Base-by-base conservation (phyloP, 2,113 vertebrate species). In the Boleophthalmus pectinirostris region DNA sequence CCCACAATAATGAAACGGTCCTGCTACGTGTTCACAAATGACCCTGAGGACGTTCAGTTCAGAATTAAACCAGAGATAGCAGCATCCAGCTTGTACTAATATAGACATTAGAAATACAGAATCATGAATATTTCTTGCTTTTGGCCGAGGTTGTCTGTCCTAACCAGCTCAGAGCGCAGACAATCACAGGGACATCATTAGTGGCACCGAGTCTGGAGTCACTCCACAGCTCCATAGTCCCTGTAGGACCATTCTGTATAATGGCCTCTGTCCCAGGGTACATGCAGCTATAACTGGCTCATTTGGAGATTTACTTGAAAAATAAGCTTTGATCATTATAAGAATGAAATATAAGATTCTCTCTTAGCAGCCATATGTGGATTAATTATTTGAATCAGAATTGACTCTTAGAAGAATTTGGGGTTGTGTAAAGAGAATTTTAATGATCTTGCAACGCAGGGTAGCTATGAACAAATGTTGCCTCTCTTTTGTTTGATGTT, bases 1-100 rank as follows among this genome's bases (percentile, higher is more conserved):
- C 86, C 80, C 83, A 43, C 60, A 23, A 24, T 82, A 76, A 80
- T 87, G 77, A 66, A 23, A 58, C 25, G 13, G 56, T 58, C 56
- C 56, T 21, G 7, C 18, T 43, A 8, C 61, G 29, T 5, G 33
- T 7, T 38, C 29, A 38, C 20, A 38, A n/a, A 64, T 12, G 16
- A 29, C 61, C 16, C 29, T 13, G 10, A 38, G 33, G 29, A 20
- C 10, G 10, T 21, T 38, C 18, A 11, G 60, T 63, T 8, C 9
- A 63, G 60, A 18, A 35, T 63, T 18, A 63, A 63, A 63, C 61
- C 18, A 38, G 2, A 20, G 25, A 10, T 5, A 29, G 18, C 25
- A 8, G 8, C 58, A 35, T 35, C 29, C 29, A 29, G 60, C 60
- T 63, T 12, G 35, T 63, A 63, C 25, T 63, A 29, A 63, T 63